phyloP scores from a whole-genome alignment of 1,140 invertebrate species.

The Trachymyrmex septentrionalis region DNA sequence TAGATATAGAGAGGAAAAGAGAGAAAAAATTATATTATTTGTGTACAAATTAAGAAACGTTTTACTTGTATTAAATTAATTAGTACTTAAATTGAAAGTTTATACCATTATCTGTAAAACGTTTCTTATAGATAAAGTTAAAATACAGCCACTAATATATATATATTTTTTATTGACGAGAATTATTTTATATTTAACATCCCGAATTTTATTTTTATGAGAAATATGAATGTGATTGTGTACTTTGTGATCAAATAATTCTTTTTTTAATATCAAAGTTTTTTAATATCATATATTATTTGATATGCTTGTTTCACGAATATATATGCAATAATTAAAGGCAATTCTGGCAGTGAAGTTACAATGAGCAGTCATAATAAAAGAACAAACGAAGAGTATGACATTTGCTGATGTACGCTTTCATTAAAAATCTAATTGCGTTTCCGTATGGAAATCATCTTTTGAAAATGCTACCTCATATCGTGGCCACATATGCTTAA shows the following conservation, averaged over 20 bases:
- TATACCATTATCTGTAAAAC: neutral
- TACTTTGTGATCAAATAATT: neutral
- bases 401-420: conserved; percentile 32
- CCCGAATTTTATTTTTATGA: neutral
- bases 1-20: no score
- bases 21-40: neutral
- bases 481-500: conserved; percentile 15
- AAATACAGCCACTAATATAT: neutral
- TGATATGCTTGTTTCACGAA: neutral
- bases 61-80: neutral
- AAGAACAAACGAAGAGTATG: neutral
- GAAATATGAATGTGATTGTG: neutral
- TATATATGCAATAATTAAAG: neutral
- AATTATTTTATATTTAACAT: neutral
- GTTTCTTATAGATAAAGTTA: neutral
- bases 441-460: conserved; percentile 30
- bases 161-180: neutral
- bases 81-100: neutral
- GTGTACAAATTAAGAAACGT: neutral
- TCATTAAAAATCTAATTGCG: conserved; percentile 40
- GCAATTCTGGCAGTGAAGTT: neutral
- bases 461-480: neutral
- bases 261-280: conserved; percentile 4
- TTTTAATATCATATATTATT: neutral
- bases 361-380: neutral